These are phyloP conservation scores for Phodopus roborovskii DNA, from an alignment of 2,113 vertebrate genomes.

Conservation along the genomic window DNA sequence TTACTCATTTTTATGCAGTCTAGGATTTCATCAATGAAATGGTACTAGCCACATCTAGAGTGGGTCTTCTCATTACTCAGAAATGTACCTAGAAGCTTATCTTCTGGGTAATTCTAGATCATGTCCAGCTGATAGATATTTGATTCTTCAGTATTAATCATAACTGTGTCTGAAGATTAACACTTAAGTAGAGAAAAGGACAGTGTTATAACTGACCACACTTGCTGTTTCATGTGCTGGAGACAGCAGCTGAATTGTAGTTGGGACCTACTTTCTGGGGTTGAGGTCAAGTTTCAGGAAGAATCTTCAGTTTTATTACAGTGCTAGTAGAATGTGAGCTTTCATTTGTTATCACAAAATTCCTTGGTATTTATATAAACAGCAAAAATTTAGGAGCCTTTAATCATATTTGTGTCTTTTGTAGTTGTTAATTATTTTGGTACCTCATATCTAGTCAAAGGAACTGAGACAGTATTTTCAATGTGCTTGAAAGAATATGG, in stretches of 20 bases:
- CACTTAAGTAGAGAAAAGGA: neutral
- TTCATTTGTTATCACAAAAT: conserved; percentile 23
- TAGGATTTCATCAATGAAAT: no score
- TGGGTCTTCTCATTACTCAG: neutral
- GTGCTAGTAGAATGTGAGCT: neutral
- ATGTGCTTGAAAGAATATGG: neutral
- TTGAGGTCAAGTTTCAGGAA: neutral
- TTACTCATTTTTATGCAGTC: neutral
- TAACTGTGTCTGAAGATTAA: neutral
- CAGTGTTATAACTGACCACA: neutral
- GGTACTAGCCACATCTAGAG: no score
- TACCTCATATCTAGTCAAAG: neutral
- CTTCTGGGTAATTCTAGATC: neutral
- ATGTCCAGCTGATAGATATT: neutral
- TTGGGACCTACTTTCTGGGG: neutral
- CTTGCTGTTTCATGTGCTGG: neutral
- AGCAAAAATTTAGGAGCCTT: conserved; percentile 1
- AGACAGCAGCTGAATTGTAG: neutral
- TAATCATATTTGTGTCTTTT: conserved; percentile 24
- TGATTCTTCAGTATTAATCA: neutral
- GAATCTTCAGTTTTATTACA: neutral
- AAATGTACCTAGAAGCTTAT: neutral
- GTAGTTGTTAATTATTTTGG: conserved; percentile 19
- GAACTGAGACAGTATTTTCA: neutral
- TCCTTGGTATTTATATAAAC: neutral